Evolutionary conservation across 2,113 vertebrate genomes (phyloP).

Genomic region (Malurus cyaneus): DNA sequence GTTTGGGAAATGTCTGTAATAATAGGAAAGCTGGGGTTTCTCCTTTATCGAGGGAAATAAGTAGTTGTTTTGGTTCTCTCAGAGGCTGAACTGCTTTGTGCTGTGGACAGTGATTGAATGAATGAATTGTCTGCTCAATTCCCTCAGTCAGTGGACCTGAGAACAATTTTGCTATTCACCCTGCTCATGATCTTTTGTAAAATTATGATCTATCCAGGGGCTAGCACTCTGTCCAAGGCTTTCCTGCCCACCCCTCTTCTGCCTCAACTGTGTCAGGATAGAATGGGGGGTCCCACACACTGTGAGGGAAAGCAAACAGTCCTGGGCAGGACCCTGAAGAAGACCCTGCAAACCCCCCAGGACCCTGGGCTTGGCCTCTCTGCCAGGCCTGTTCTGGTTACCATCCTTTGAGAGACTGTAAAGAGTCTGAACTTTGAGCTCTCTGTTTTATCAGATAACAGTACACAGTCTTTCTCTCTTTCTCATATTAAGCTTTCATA

Average conservation of each 20-base stretch:
- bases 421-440: background rate
- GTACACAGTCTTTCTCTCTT: no score
- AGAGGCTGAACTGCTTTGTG: background rate
- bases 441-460: background rate
- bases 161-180: background rate
- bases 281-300: no score
- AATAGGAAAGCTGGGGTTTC: background rate
- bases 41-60: accelerated
- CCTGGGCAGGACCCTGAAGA: background rate
- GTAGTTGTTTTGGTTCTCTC: background rate
- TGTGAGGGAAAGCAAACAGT: accelerated
- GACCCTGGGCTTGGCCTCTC: background rate
- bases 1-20: background rate
- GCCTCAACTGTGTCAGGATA: background rate
- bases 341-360: no score
- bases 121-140: background rate
- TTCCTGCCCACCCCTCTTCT: accelerated
- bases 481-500: background rate
- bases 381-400: background rate
- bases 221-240: accelerated
- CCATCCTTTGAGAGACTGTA: background rate
- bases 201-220: background rate
- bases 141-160: background rate
- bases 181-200: accelerated
- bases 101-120: background rate